Evolutionary conservation across 2,797 vertebrate genomes (phyloP), one percentile per base, ranked within the genome.

Genomic region (Arctocebus calabarensis): DNA sequence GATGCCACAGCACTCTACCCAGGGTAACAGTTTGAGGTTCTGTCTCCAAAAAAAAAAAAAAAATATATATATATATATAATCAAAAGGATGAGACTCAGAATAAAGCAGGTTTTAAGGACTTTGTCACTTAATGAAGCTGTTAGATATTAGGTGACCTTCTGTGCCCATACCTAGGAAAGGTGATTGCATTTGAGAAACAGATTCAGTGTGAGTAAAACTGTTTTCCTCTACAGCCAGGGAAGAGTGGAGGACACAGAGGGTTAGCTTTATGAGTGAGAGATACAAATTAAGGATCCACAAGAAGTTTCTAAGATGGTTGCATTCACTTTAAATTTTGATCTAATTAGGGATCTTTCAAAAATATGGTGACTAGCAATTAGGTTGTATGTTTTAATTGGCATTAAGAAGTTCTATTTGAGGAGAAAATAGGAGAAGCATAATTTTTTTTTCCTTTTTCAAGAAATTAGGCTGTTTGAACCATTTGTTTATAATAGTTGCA

Each of bases 261-360:
- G 25, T 48, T 45, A 57, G 40, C 57, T 84, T 90, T 55, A n/a
- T 48, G 48, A 92, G 29, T 78, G 27, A 93, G 0, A 81, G 78
- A 55, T 29, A 86, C 37, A 94, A 79, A 87, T 64, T 77, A 84
- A 92, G 40, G 32, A 59, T 55, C 43, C 14, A 34, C 37, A 27
- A 71, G 29, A 71, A 52, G 13, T 81, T 94, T 85, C 57, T 94
- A 77, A 91, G 74, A 61, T 1, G 62, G 84, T 89, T 94, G 23
- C 48, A 89, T 84, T 89, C 59, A 29, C 68, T 95, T 94, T 91
- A 95, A 88, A 82, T 92, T 94, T 95, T 88, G 40, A 64, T 95
- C 43, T 96, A 97, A 96, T 95, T 94, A 93, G 62, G n/a, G 40
- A 88, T 74, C 89, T 73, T 84, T 96, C 90, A 71, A 94, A 94